Base-by-base conservation (phyloP, 1,140 invertebrate genomes). In the Hyles vespertilio region DNA sequence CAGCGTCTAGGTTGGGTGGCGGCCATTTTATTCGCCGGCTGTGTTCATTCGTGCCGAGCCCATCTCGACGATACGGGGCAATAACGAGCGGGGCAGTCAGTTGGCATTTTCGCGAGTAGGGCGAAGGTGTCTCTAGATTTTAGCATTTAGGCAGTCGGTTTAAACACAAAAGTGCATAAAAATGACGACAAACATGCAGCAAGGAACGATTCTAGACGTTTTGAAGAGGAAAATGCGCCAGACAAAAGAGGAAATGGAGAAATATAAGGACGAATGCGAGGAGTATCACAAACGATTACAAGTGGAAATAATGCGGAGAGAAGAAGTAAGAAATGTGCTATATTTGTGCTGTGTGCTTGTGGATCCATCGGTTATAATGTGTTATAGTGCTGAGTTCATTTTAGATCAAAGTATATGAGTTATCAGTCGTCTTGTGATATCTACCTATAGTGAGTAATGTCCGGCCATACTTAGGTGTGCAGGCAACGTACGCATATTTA, bases 191-290 rank as follows among this genome's bases (percentile, higher is more conserved):
- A 95, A 95, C 91, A 93, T 95, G 90, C 94, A 93, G 82, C 92
- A 92, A 77, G 95, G 95, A 77, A 95, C 95, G 74, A 93, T 98
- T 67, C 92, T 98, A 79, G 97, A 98, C 91, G 96, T 98, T 74
- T 92, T 99, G 69, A 99, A 99, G 93, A 98, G 98, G 93, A 99
- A 99, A 94, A 99, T 99, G 98, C 93, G 96, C 74, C 96, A 97
- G 87, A 96, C 98, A 64, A 98, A 98, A 91, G 97, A 98, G 87
- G 98, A 99, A 92, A 96, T 97, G 94, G 98, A 99, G 88, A 95
- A 96, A 89, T 97, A 96, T 91, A 98, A 97, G 91, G 98, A 99
- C 89, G 96, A 98, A 87, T 96, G 95, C 84, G 96, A 98, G 89
- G 96, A 98, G 84, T 95, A 94, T 85, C 94, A 96, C 89, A 96